Percentiles rank a stretch among this genome's conserved stretches.
Conservation (phyloP, 2,797 vertebrate genomes). For the Paramormyrops hopkinsi region DNA sequence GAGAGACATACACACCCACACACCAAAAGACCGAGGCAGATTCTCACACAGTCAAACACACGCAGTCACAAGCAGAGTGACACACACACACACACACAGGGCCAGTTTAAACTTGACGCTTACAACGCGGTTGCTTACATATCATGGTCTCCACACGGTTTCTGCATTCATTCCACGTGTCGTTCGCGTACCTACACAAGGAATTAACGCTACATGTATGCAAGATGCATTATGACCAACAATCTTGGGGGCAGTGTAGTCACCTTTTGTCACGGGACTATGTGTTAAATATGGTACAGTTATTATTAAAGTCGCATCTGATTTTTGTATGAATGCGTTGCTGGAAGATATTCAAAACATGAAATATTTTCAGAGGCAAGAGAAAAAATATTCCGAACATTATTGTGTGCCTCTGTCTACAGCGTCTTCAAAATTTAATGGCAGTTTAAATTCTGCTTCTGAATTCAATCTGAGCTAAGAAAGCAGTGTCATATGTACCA, state of each 20-base stretch:
- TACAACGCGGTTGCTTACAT: neutral
- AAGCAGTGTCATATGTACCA: neutral
- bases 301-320: neutral
- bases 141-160: neutral
- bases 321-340: neutral
- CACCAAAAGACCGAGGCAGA: neutral
- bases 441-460: neutral
- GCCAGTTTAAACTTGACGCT: neutral
- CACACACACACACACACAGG: neutral
- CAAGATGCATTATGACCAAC: neutral
- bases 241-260: neutral
- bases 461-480: neutral
- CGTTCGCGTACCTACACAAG: neutral
- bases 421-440: neutral
- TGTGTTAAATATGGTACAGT: neutral
- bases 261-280: neutral
- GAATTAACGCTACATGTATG: neutral
- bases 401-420: no score
- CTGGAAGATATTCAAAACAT: neutral
- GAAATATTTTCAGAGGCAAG: neutral
- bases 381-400: neutral
- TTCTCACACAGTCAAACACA: neutral
- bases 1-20: neutral
- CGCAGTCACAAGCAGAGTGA: neutral
- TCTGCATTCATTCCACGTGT: neutral